Base-by-base conservation (phyloP, 2,113 vertebrate species). In the Otocyon megalotis region DNA sequence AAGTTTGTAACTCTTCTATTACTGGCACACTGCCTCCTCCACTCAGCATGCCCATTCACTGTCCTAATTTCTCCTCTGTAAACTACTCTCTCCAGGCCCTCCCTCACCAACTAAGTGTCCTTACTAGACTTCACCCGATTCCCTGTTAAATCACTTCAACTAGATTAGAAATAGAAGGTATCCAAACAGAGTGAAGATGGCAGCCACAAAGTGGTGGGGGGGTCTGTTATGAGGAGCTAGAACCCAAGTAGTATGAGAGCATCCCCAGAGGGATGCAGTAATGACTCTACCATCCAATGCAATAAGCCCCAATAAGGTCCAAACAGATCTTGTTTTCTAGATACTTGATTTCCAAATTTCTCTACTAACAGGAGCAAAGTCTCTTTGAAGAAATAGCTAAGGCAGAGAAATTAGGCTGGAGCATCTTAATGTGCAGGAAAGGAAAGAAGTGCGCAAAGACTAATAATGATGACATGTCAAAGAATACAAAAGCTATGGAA, bases 391-490 rank as follows among this genome's bases (percentile, higher is more conserved):
- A 83, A 94, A 81, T 53, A 24, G 35, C 32, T 60, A 58, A 82
- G n/a, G 26, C 30, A 88, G 14, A 87, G 30, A 93, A 90, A 48
- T 58, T 24, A 85, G 62, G 69, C 71, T 90, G 43, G n/a, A 43
- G 69, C 5, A 54, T 88, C 28, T 77, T 87, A 50, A 0, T 82
- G 14, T 43, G 0, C 16, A 92, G 88, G 60, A 92, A 80, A 92
- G 43, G 56, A 58, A 76, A 20, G 9, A 93, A 76, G 26, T 76
- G 5, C 65, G 88, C 58, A 88, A 94, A 58, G 35, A 82, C 32
- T 90, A 94, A 88, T 90, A 94, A 88, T 7, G 35, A 54, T 37
- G 69, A 92, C 22, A 56, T 71, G 71, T 79, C 53, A 84, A 88
- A 88, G 20, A 43, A 54, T 60, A 87, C 12, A 93, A n/a, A 90